A percentile compares a stretch with the other conserved stretches of the same genome.
Conservation (phyloP, 2,113 vertebrate genomes). For the Bubo blakistoni region DNA sequence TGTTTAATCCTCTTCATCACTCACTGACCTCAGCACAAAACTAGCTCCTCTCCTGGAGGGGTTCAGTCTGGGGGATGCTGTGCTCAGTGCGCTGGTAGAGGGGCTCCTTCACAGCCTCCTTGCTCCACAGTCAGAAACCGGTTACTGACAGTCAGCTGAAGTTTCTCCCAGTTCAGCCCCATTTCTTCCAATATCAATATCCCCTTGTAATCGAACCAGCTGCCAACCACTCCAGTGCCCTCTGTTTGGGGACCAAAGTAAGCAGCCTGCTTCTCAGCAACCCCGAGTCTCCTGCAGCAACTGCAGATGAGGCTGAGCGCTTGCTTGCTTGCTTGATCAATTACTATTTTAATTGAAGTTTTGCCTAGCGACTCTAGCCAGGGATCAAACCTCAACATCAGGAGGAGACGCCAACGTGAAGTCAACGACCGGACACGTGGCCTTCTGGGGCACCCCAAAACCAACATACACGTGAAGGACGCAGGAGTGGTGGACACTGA, state of each 20-base stretch:
- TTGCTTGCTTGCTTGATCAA: not conserved
- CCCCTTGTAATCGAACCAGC: not conserved
- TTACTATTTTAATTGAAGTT: not conserved
- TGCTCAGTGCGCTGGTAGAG: not conserved
- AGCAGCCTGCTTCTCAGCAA: not conserved
- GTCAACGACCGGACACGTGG: rapidly evolving
- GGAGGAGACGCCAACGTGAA: not conserved
- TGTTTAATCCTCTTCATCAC: not conserved
- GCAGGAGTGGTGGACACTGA: rapidly evolving
- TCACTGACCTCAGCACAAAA: not conserved
- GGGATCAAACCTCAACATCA: not conserved
- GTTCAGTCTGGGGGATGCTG: not conserved
- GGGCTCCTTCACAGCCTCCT: not conserved
- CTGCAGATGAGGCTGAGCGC: rapidly evolving
- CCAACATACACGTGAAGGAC: rapidly evolving
- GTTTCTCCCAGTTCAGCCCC: not conserved
- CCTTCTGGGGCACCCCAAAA: not conserved
- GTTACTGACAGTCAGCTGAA: not conserved
- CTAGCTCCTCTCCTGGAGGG: rapidly evolving
- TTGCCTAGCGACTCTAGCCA: not conserved
- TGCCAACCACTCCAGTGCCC: not conserved
- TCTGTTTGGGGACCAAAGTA: not conserved
- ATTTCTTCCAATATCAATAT: not conserved
- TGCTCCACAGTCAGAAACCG: not conserved
- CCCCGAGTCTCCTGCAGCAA: not conserved